Base-by-base conservation (phyloP, 2,113 vertebrate genomes). In the Meles meles region DNA sequence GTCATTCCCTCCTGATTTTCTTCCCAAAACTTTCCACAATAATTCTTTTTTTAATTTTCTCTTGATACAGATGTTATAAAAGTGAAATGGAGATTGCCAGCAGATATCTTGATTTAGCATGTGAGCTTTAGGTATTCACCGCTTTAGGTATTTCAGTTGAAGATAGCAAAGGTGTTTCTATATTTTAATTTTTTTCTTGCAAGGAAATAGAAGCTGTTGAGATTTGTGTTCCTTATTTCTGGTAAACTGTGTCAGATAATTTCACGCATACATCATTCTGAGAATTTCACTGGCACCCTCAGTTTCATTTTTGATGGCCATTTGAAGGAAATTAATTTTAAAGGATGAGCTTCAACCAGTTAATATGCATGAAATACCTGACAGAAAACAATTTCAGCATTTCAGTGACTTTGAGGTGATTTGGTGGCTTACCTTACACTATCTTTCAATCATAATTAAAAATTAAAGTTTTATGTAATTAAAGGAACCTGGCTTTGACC, bases 401-500 rank as follows among this genome's bases (percentile, higher is more conserved):
- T 84, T 88, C 39, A 52, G 15, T 63, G 88, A 94, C 67, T 92
- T 94, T 96, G n/a, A 95, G 79, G 12, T 67, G 29, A 81, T 90
- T 88, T 81, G 49, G 34, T 86, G 55, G n/a, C 37, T 97, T 90
- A 69, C 21, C 23, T 95, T 49, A 72, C 42, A 91, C 18, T 89
- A 88, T 91, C 69, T 93, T 94, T 88, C 29, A 90, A 96, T 95
- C 92, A 72, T 65, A 90, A 95, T 93, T 92, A 97, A 93, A 94
- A 93, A 83, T 93, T 96, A 72, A 95, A 92, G 23, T 72, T 55
- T 69, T 91, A n/a, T 80, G 79, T 93, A 97, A 93, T 98, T 98
- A 96, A 88, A 91, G 88, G 63, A 92, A 71, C 10, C 25, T 86
- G 80, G 42, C 93, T 98, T 98, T 98, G 88, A 93, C 95, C 90